These are phyloP conservation scores for Oligia strigilis DNA, from an alignment of 2,888 invertebrate species.

Conservation along the genomic window DNA sequence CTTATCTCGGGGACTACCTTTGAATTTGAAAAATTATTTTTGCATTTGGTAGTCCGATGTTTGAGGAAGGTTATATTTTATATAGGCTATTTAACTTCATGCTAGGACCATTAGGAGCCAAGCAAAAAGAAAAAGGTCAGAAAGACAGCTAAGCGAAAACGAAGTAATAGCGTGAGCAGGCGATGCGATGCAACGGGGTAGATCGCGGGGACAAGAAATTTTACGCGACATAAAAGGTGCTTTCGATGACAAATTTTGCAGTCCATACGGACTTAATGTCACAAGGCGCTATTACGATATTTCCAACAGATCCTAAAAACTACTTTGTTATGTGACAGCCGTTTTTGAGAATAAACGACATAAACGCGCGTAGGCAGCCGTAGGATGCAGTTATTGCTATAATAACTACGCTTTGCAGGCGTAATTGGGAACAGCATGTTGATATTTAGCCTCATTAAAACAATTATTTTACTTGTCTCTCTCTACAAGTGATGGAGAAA, in stretches of 20 bases:
- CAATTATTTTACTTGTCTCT: background rate
- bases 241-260: background rate
- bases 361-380: conserved; percentile 38
- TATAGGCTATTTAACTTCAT: too few species aligned
- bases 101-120: too few species aligned
- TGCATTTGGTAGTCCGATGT: too few species aligned
- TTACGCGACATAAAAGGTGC: background rate
- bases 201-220: too few species aligned
- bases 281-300: conserved; percentile 3
- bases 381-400: conserved; percentile 29
- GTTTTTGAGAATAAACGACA: conserved; percentile 35
- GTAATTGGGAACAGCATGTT: conserved; percentile 15
- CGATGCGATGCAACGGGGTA: too few species aligned
- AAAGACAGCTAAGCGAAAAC: too few species aligned
- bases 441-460: background rate
- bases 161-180: too few species aligned
- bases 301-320: conserved; percentile 3
- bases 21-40: too few species aligned
- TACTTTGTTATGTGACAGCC: conserved; percentile 8
- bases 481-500: background rate
- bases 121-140: too few species aligned
- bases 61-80: too few species aligned
- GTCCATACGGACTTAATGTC: background rate
- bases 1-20: too few species aligned
- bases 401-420: conserved; percentile 19